Conservation (phyloP, 1,140 invertebrate species). For the Plectrocnemia conspersa region DNA sequence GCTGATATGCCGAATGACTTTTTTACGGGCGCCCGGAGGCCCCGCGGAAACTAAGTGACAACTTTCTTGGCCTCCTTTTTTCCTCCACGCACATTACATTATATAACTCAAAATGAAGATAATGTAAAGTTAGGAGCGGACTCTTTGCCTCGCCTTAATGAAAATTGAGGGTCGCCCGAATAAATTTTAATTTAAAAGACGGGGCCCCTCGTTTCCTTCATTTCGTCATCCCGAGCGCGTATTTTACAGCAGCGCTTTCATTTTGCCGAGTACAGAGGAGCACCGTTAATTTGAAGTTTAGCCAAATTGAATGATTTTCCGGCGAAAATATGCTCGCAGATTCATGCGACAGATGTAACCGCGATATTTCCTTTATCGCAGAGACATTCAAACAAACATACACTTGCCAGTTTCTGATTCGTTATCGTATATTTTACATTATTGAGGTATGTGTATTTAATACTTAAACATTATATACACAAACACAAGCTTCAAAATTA, state of each 20-base stretch:
- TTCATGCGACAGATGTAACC: too few species aligned
- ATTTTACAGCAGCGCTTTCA: neutral
- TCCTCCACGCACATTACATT: too few species aligned
- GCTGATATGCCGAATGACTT: conserved; percentile 1
- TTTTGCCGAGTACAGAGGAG: neutral
- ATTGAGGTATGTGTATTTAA: too few species aligned
- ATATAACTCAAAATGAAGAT: conserved; percentile 17
- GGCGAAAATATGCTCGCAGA: too few species aligned
- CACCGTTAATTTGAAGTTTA: too few species aligned
- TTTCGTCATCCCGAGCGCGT: neutral
- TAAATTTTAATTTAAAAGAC: conserved; percentile 26
- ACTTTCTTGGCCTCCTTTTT: conserved; percentile 13
- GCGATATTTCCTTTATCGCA: too few species aligned
- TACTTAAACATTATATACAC: too few species aligned
- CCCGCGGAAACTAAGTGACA: conserved; percentile 14
- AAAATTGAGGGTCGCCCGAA: conserved; percentile 15
- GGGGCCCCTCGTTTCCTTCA: conserved; percentile 1
- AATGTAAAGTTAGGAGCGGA: conserved; percentile 5
- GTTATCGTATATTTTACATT: too few species aligned
- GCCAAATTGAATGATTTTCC: too few species aligned
- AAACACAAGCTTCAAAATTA: too few species aligned
- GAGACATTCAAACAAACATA: too few species aligned
- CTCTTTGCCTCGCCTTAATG: conserved; percentile 1
- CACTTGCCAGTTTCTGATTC: too few species aligned
- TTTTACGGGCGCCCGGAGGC: conserved; percentile 1